phyloP scores from a whole-genome alignment of 2,113 vertebrate species.

The Sarotherodon lohbergeri region DNA sequence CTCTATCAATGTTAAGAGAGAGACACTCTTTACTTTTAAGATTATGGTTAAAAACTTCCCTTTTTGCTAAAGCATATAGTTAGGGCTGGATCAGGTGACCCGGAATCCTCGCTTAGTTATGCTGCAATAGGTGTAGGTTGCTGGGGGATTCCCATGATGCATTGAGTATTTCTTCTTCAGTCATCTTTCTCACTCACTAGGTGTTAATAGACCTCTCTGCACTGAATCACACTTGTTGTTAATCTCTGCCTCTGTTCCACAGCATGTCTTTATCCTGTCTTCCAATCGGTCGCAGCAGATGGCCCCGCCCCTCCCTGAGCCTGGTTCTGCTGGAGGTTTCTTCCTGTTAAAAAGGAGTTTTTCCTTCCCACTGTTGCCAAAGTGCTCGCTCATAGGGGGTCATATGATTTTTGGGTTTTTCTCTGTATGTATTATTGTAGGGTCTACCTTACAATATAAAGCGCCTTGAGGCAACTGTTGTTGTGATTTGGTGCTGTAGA shows the following conservation, averaged over 20 bases:
- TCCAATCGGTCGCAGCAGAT: rapidly evolving
- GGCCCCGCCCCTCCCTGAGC: background rate
- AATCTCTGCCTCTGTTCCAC: background rate
- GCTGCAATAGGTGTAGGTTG: rapidly evolving
- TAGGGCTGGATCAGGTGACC: background rate
- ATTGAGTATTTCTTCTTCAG: rapidly evolving
- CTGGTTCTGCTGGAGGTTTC: background rate
- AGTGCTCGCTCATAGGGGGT: background rate
- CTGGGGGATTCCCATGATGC: rapidly evolving
- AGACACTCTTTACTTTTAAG: background rate
- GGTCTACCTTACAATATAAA: rapidly evolving
- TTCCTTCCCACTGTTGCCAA: background rate
- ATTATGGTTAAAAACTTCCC: background rate
- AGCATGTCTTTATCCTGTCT: background rate
- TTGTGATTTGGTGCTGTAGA: background rate
- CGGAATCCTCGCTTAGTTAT: background rate
- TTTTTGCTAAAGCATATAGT: background rate
- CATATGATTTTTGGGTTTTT: background rate
- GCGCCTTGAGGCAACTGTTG: rapidly evolving
- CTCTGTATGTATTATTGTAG: background rate
- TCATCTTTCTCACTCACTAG: rapidly evolving
- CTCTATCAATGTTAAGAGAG: background rate
- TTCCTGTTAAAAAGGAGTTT: background rate
- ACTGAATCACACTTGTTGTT: rapidly evolving
- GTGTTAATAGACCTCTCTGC: rapidly evolving